Evolutionary conservation across 2,113 vertebrate genomes (phyloP).

Genomic region (Ctenomys sociabilis): DNA sequence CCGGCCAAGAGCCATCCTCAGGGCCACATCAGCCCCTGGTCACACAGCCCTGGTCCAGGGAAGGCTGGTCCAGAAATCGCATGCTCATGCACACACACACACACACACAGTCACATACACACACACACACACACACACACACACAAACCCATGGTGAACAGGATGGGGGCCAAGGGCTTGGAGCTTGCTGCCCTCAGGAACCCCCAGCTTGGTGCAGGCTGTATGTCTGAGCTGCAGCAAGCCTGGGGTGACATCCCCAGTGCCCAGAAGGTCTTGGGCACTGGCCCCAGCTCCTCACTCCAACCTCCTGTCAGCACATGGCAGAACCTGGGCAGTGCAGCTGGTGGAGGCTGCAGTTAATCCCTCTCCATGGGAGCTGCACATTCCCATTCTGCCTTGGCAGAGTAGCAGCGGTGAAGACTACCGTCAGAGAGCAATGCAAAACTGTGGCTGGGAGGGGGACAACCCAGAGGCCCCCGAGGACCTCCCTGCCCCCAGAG

Average conservation of each 20-base stretch:
- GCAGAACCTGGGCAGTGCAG: not conserved
- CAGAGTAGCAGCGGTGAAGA: conserved; percentile 63
- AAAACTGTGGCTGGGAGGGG: conserved; percentile 69
- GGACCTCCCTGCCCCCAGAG: conserved; percentile 64
- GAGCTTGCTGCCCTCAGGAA: not conserved
- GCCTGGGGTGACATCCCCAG: not conserved
- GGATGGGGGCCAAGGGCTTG: not conserved
- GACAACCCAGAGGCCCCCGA: conserved; percentile 50
- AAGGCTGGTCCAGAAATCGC: not conserved
- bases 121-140: not conserved
- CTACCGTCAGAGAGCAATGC: conserved; percentile 48
- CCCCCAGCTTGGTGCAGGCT: not conserved
- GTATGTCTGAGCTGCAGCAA: not conserved
- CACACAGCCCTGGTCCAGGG: conserved; percentile 29
- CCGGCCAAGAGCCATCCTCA: conserved; percentile 45
- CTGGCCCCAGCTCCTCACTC: not conserved
- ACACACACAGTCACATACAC: not conserved
- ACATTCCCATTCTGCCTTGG: conserved; percentile 77
- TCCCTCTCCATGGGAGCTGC: conserved; percentile 67
- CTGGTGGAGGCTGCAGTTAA: conserved; percentile 35
- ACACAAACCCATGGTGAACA: not conserved
- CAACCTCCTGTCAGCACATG: conserved; percentile 11
- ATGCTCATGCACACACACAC: too few species aligned
- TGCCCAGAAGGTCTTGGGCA: not conserved
- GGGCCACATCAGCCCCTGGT: not conserved